These are phyloP conservation scores for Pristionchus arcanus DNA, from an alignment of 2,888 invertebrate species.

Conservation along the genomic window DNA sequence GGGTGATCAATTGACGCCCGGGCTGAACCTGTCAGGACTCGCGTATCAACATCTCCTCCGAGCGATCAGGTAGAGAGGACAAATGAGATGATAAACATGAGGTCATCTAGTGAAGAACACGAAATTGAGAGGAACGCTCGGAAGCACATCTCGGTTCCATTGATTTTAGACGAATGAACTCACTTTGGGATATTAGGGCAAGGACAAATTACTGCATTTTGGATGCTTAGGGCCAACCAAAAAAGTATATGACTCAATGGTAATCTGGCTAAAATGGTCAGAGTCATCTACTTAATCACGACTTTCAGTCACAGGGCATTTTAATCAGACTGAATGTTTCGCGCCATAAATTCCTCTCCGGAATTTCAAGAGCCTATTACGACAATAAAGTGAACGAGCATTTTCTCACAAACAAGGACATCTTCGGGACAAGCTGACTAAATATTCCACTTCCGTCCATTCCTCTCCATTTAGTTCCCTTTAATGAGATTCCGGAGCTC, in stretches of 20 bases:
- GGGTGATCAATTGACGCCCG: constrained; percentile 24
- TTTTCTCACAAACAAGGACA: too few relatives aligned
- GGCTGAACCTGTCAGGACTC: background rate
- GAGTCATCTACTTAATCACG: background rate
- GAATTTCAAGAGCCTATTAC: background rate
- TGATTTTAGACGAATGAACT: too few relatives aligned
- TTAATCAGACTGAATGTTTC: background rate
- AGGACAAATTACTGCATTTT: too few relatives aligned
- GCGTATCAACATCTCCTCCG: background rate
- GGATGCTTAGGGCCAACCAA: background rate
- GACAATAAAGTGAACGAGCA: too few relatives aligned
- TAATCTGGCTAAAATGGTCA: background rate
- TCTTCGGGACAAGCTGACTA: background rate
- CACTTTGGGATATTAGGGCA: too few relatives aligned
- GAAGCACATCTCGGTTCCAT: too few relatives aligned
- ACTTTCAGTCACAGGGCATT: background rate
- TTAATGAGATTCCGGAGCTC: background rate
- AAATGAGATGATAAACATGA: background rate
- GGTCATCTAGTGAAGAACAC: background rate
- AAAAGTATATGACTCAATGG: background rate
- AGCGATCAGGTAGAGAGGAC: background rate
- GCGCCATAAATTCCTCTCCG: background rate
- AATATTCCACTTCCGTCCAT: background rate
- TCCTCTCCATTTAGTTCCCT: background rate
- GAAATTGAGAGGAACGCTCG: too few relatives aligned